Conservation (phyloP, 2,797 vertebrate genomes). For the Pitangus sulphuratus region DNA sequence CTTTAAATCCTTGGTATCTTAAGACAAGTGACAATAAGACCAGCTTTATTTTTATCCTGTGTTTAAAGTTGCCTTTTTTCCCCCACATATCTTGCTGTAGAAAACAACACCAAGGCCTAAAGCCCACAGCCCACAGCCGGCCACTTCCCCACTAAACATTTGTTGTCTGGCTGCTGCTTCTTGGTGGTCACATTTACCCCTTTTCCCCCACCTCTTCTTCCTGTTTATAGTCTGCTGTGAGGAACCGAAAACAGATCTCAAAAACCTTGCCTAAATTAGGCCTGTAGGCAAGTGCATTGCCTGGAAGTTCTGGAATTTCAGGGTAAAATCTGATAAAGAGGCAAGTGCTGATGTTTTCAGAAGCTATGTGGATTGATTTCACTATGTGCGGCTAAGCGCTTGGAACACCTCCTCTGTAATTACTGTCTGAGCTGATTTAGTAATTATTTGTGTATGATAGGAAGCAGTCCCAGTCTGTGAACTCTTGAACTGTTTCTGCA, state of each 20-base stretch:
- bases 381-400: not conserved
- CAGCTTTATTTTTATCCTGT: not conserved
- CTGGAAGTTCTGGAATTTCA: not conserved
- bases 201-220: not conserved
- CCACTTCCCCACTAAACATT: not conserved
- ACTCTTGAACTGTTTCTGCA: conserved; percentile 31
- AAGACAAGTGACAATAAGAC: not conserved
- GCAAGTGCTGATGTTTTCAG: not conserved
- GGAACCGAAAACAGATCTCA: not conserved
- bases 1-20: not conserved
- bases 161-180: not conserved
- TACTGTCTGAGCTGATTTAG: conserved; percentile 36
- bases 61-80: not conserved
- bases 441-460: conserved; percentile 32
- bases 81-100: not conserved
- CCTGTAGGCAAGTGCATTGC: not conserved
- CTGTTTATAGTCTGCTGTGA: not conserved
- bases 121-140: not conserved
- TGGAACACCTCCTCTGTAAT: conserved; percentile 5
- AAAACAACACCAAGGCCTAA: not conserved
- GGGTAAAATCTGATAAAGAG: conserved; percentile 7
- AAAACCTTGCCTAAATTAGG: not conserved
- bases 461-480: conserved; percentile 32
- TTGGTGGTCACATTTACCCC: not conserved
- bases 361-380: not conserved